Evolutionary conservation across 2,113 vertebrate species (phyloP), one percentile per base, ranked within the genome.

Genomic region (Saccopteryx leptura): DNA sequence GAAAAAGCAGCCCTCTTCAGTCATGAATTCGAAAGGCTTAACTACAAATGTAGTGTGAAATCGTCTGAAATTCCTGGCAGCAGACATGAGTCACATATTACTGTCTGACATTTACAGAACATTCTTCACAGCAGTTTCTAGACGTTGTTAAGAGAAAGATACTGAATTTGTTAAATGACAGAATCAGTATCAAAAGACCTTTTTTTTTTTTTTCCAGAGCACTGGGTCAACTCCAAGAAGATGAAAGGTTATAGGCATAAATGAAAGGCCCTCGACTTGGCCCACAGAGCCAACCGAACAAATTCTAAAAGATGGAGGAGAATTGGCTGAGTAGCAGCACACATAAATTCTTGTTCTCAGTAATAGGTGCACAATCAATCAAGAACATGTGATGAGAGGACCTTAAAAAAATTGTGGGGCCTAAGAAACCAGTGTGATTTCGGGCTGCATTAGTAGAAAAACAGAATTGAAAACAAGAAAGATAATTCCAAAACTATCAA

Each of bases 31-130:
- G 96, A 95, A 94, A 91, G 63, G 23, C 94, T 94, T 95, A 72
- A 50, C 80, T 78, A 63, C 84, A 94, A 81, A 97, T 94, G 89
- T 82, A 74, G 81, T 96, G 85, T 96, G 94, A 97, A 88, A 88
- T 78, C 78, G 88, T 79, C 94, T 97, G 93, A 95, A 95, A 97
- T 95, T 96, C 92, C 79, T 96, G 95, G 97, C 94, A 89, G 87
- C 71, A 81, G 90, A 93, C 10, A 54, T 96, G 96, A 94, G 94
- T 96, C 92, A 97, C 60, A 72, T 92, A 96, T 80, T 66, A 95
- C 88, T 58, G 71, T 83, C 88, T 97, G 90, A 96, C 94, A 97
- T 96, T 97, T 95, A 78, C 33, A 95, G 96, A 97, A 91, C 88
- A 88, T 92, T 88, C 84, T 92, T 95, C 61, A 71, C 31, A 72